Conservation (phyloP, 2,113 vertebrate genomes). For the Hemichromis elongatus region DNA sequence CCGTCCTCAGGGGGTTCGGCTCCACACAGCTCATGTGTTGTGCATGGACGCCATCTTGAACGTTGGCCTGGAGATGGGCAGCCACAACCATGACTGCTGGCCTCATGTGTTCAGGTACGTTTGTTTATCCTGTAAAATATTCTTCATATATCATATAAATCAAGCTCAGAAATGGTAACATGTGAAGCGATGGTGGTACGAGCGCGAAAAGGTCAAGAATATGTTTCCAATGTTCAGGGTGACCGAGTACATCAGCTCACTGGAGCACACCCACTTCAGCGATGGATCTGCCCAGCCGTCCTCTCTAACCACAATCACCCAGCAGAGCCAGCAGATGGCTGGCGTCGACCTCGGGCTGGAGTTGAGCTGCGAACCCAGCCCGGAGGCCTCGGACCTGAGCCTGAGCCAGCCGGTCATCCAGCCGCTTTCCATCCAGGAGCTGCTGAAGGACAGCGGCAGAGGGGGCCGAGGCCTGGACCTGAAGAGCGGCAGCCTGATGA, state of each 20-base stretch:
- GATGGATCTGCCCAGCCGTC: constrained; percentile 78
- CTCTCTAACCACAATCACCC: constrained; percentile 82
- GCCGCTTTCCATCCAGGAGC: constrained; percentile 87
- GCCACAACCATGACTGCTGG: constrained; percentile 69
- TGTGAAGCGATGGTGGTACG: background rate
- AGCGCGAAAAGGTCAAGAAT: background rate
- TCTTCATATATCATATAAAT: background rate
- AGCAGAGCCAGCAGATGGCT: constrained; percentile 72
- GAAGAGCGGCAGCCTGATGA: constrained; percentile 83
- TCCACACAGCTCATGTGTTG: constrained; percentile 63
- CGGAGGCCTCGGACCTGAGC: constrained; percentile 67
- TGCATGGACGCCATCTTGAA: constrained; percentile 70
- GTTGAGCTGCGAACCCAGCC: constrained; percentile 58
- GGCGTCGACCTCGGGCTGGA: constrained; percentile 70
- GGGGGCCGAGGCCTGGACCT: constrained; percentile 81
- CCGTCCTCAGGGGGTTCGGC: constrained; percentile 46
- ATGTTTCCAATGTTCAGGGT: constrained; percentile 70
- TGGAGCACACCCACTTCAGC: constrained; percentile 96
- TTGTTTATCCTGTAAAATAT: background rate
- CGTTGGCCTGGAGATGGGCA: constrained; percentile 67
- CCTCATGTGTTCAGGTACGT: constrained; percentile 64
- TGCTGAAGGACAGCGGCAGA: constrained; percentile 80
- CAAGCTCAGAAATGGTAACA: fast-evolving
- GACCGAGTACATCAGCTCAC: constrained; percentile 89
- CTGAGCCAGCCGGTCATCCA: constrained; percentile 83